These are phyloP conservation scores for Hydropsyche betteni DNA, from an alignment of 2,888 invertebrate genomes.

Conservation along the genomic window DNA sequence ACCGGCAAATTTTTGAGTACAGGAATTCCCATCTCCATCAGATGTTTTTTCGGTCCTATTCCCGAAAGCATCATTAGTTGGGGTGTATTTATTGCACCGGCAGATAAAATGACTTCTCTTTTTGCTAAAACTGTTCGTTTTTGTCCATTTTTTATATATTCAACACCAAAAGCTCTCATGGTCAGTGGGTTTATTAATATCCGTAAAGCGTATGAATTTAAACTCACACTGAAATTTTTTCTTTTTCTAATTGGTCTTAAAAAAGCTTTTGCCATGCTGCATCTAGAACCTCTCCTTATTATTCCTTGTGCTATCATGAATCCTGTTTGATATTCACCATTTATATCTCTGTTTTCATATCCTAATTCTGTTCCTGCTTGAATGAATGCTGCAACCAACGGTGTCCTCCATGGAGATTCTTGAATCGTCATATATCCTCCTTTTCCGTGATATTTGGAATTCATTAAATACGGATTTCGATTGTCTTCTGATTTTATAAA, in stretches of 20 bases:
- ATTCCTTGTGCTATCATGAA: conserved; percentile 87
- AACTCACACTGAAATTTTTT: conserved; percentile 81
- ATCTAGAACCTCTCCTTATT: conserved; percentile 79
- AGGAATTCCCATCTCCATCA: conserved; percentile 74
- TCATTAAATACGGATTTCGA: conserved; percentile 82
- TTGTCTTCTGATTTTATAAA: conserved; percentile 92
- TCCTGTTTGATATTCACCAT: conserved; percentile 81
- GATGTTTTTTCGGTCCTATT: conserved; percentile 76
- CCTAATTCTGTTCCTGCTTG: conserved; percentile 85
- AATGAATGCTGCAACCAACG: conserved; percentile 82
- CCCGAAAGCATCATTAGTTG: conserved; percentile 93
- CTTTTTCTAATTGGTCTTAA: conserved; percentile 79
- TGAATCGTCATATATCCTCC: conserved; percentile 83
- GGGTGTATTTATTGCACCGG: conserved; percentile 91
- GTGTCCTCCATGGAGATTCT: conserved; percentile 86
- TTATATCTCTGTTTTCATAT: conserved; percentile 84
- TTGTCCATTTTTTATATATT: conserved; percentile 78
- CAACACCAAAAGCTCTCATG: conserved; percentile 81
- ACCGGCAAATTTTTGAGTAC: conserved; percentile 79
- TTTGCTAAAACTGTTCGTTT: conserved; percentile 76
- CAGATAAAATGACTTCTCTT: conserved; percentile 87
- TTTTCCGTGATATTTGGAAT: conserved; percentile 73
- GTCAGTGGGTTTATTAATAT: conserved; percentile 78
- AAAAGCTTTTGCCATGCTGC: conserved; percentile 90
- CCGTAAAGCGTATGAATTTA: conserved; percentile 81